Evolutionary conservation across 2,888 invertebrate genomes (phyloP).

Genomic region (Alentia gelatinosa): DNA sequence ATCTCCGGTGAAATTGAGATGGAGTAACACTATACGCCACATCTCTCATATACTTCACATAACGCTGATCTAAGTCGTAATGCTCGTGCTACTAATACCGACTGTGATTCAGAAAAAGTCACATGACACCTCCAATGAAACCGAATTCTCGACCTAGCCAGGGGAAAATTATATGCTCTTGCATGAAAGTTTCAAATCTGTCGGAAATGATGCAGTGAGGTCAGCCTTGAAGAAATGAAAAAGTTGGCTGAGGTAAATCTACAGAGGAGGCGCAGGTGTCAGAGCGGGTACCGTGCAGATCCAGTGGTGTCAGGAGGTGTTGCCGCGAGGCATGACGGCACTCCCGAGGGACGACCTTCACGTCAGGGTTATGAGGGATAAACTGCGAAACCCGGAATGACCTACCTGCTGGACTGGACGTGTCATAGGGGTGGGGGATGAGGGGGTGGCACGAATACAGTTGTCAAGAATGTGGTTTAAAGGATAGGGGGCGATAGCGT

Average conservation of each 20-base stretch:
- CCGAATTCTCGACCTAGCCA: too few species aligned
- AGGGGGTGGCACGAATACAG: background rate
- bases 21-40: too few species aligned
- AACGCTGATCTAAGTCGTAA: too few species aligned
- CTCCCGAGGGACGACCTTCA: background rate
- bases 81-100: too few species aligned
- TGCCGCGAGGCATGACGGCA: background rate
- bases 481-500: background rate
- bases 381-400: background rate
- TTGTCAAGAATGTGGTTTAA: background rate
- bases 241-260: background rate
- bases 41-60: too few species aligned
- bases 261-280: background rate
- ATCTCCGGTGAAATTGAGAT: too few species aligned
- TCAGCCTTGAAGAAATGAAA: background rate
- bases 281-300: background rate
- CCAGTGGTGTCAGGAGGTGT: background rate
- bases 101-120: too few species aligned
- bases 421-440: background rate
- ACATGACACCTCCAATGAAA: too few species aligned
- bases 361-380: background rate
- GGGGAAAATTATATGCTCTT: too few species aligned
- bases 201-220: background rate
- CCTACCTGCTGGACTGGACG: too few species aligned
- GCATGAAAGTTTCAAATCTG: background rate